phyloP scores from a whole-genome alignment of 1,140 invertebrate species.

The Drosophila ogumai region DNA sequence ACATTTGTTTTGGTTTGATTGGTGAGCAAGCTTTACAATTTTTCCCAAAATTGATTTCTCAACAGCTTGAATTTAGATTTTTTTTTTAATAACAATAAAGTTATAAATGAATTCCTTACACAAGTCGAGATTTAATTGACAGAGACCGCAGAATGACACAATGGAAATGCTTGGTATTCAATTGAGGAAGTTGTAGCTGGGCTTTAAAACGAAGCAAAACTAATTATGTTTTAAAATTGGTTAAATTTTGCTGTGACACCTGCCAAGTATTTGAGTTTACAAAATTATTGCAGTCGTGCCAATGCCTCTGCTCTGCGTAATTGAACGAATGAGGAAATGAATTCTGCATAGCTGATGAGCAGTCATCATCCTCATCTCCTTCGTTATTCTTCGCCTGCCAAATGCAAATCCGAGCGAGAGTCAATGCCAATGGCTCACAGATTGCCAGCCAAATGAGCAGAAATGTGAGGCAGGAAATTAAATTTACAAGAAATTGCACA shows the following conservation, averaged over 20 bases:
- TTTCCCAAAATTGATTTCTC: conserved; percentile 29
- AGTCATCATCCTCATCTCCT: conserved; percentile 12
- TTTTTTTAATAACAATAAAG: conserved; percentile 15
- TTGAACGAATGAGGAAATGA: conserved; percentile 59
- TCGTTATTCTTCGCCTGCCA: conserved; percentile 28
- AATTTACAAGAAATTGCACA: conserved; percentile 75
- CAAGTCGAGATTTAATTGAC: conserved; percentile 53
- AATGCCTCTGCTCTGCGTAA: conserved; percentile 19
- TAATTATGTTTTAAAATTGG: conserved; percentile 51
- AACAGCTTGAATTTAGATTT: background rate
- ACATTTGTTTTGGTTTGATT: conserved; percentile 37
- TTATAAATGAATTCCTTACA: conserved; percentile 9
- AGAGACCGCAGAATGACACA: conserved; percentile 37
- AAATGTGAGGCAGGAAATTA: conserved; percentile 74
- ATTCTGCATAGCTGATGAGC: conserved; percentile 61
- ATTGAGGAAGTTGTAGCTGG: background rate
- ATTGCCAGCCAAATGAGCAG: conserved; percentile 45
- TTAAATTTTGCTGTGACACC: conserved; percentile 21
- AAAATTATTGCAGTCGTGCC: conserved; percentile 31
- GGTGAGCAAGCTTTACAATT: conserved; percentile 5
- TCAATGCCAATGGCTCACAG: conserved; percentile 48
- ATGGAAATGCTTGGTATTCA: conserved; percentile 17
- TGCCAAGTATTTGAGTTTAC: conserved; percentile 42
- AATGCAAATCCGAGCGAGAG: conserved; percentile 48
- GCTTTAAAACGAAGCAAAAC: conserved; percentile 37